Conservation (phyloP, 2,797 vertebrate genomes). For the Alauda arvensis region DNA sequence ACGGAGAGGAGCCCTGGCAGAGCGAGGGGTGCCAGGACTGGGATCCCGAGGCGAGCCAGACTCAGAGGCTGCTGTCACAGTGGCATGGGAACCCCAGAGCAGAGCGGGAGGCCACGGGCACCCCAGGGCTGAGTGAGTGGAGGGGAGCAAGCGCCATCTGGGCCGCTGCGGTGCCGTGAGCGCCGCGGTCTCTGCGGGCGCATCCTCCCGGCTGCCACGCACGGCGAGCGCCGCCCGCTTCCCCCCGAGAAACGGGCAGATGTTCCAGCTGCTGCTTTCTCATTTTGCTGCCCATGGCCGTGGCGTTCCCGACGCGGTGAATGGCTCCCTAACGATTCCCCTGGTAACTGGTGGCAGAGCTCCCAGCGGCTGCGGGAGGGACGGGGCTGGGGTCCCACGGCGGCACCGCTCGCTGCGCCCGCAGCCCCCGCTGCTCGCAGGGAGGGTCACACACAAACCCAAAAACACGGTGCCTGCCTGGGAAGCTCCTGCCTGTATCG, state of each 20-base stretch:
- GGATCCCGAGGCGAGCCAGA: fast-evolving
- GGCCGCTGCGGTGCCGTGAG: not conserved
- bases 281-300: not conserved
- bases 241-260: not conserved
- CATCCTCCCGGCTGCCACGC: not conserved
- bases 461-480: not conserved
- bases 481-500: not conserved
- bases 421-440: not conserved
- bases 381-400: not conserved
- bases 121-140: fast-evolving
- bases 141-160: not conserved
- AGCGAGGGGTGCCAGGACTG: fast-evolving
- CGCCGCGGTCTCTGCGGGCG: not conserved
- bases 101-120: fast-evolving
- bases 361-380: not conserved
- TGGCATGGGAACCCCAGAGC: not conserved
- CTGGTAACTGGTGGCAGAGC: not conserved
- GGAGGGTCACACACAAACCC: not conserved
- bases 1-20: fast-evolving
- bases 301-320: not conserved
- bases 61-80: not conserved
- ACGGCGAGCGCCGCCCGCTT: not conserved
- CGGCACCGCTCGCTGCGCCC: not conserved
- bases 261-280: constrained; percentile 9
- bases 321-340: not conserved